Base-by-base conservation (phyloP, 1,140 invertebrate genomes). In the Brachionus rotundiformis region DNA sequence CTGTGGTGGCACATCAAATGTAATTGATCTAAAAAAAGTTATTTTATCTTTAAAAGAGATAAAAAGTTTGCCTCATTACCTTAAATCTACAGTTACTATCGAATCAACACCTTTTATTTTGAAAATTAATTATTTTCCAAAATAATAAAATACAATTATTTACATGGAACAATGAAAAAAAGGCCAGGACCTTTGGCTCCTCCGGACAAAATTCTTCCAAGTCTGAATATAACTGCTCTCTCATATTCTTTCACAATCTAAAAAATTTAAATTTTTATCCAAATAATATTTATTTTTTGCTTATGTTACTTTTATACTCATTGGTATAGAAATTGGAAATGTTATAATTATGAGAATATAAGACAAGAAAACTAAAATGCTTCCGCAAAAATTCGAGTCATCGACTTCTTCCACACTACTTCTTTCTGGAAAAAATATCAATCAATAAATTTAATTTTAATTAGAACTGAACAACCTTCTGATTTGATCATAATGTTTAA, bases 1-100 rank as follows among this genome's bases (percentile, higher is more conserved):
- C 41, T 84, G 83, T 29, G 73, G 82, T 25, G 83, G 81, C 6
- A 84, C 83, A 82, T 84, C 83, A 49, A 81, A 82, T 6, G 82
- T 83, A 16, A 82, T n/a, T 33, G 76, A 76, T 79, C 76, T 79
- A 10, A 85, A 85, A 11, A 25, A 29, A n/a, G 75, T 92, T 49
- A 97, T 86, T 84, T 96, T 91, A 85, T 96, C 94, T 86, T 96
- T 94, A 31, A 95, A 95, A 83, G 96, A 90, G 98, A 93, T 85
- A 98, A 29, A 36, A 83, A 10, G 47, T 25, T 36, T 39, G 23
- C n/a, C n/a, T n/a, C 81, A 16, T 44, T 83, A 82, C 75, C 83
- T 83, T 25, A 83, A 68, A 75, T 83, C 83, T 25, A 83, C 83
- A 6, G 11, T 63, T 31, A 65, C 31, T n/a, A 73, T 79, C 6